phyloP scores from a whole-genome alignment of 2,888 invertebrate species.

The Steinernema hermaphroditum region DNA sequence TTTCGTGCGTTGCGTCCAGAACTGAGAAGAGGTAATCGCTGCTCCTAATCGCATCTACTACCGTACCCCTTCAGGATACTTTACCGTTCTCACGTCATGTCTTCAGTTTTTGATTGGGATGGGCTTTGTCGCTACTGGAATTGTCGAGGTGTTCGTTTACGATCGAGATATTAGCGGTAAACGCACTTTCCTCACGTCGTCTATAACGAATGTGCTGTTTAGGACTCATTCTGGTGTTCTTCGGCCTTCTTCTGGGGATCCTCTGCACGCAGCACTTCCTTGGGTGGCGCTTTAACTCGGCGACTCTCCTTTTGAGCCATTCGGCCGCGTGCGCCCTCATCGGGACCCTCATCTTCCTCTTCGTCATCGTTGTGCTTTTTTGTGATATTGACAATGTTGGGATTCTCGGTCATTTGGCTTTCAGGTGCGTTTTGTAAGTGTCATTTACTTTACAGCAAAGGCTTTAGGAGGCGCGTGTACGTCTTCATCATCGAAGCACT shows the following conservation, averaged over 20 bases:
- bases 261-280: not conserved
- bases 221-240: not conserved
- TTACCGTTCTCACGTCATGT: conserved; percentile 6
- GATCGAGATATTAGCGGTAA: not conserved
- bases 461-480: not conserved
- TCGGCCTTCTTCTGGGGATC: not conserved
- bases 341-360: not conserved
- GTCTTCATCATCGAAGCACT: conserved; percentile 3
- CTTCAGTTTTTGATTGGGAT: not conserved
- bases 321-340: not conserved
- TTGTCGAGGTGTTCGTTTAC: not conserved
- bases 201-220: no score
- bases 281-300: conserved; percentile 6
- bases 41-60: not conserved
- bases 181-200: no score
- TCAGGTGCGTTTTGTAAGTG: not conserved
- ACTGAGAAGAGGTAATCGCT: not conserved
- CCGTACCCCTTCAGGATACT: not conserved
- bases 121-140: not conserved
- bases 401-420: not conserved
- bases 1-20: not conserved
- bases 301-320: not conserved
- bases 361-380: not conserved
- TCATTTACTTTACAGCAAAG: not conserved
- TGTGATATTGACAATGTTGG: not conserved